Base-by-base conservation (phyloP, 2,888 invertebrate species). In the Hesperia comma region DNA sequence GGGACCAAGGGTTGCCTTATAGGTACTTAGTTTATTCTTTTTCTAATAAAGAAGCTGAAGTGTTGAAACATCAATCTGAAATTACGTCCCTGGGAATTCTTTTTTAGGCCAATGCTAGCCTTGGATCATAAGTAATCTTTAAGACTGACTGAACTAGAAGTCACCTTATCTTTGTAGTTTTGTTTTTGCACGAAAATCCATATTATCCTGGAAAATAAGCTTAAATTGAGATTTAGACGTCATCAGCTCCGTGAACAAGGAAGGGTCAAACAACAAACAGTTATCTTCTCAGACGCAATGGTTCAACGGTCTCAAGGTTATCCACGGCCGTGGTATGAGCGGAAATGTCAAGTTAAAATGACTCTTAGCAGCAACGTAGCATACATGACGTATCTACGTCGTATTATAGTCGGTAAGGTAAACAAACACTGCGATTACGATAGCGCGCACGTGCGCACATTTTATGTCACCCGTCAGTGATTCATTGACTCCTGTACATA, bases 401-500 rank as follows among this genome's bases (percentile, higher is more conserved):
- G 19, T 19, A 12, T 12, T 6, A 32, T 60, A 67, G 62, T 58
- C 61, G 21, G 26, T 41, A 57, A 57, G 14, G 41, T 57, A 57
- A 57, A 41, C 21, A 57, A 57, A 57, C 19, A 56, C 15, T 49
- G 54, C 68, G 70, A 72, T 72, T 49, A 49, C 68, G 70, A 72
- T 72, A 74, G 54, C 54, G 64, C 67, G 67, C 73, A 72, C 73
- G 73, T 74, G 74, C 68, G 61, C 70, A 70, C 68, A 70, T 62
- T 53, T n/a, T 53, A 58, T 58, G 64, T 64, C 61, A 53, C 57
- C 10, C 33, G 43, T 55, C 54, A 37, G 55, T 63, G 63, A 63
- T 63, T 63, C 63, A 63, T 63, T 56, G 46, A 56, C 56, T 63
- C 43, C 55, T 43, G 26, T n/a, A 17, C 32, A 2, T 49, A 49